Percentiles rank a stretch among this genome's conserved stretches.
Evolutionary conservation across 2,797 vertebrate species (phyloP).

Genomic region (Siniperca undulata): DNA sequence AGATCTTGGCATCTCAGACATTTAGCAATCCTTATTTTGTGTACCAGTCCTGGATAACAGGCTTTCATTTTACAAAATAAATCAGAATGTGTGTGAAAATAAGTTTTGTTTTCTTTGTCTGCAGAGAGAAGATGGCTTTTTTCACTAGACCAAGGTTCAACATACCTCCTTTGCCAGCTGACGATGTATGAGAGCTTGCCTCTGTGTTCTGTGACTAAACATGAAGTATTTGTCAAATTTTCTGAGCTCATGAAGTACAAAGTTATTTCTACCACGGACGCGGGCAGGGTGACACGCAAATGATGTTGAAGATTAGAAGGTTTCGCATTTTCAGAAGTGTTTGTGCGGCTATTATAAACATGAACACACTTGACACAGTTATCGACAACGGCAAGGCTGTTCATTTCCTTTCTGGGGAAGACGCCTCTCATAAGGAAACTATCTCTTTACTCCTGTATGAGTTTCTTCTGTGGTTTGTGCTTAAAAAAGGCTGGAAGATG

Average conservation of each 20-base stretch:
- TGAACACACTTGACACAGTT: slow-evolving; percentile 71
- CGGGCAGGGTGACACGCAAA: slow-evolving; percentile 84
- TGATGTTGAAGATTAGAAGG: slow-evolving; percentile 85
- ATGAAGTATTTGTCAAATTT: slow-evolving; percentile 93
- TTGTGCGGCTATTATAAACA: slow-evolving; percentile 79
- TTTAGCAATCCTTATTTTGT: background rate
- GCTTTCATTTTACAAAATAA: background rate
- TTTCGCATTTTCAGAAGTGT: slow-evolving; percentile 69
- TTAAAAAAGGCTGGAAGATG: slow-evolving; percentile 95
- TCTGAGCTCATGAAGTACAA: slow-evolving; percentile 93
- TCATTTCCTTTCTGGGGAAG: slow-evolving; percentile 90
- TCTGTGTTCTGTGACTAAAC: slow-evolving; percentile 83
- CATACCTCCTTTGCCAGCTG: slow-evolving; percentile 96
- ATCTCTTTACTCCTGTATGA: slow-evolving; percentile 89
- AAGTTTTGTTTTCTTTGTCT: slow-evolving; percentile 13
- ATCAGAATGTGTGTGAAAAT: background rate
- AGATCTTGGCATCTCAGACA: background rate
- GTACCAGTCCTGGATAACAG: too few relatives aligned
- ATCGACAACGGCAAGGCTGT: slow-evolving; percentile 88
- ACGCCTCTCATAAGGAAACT: slow-evolving; percentile 89
- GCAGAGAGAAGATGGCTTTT: slow-evolving; percentile 99
- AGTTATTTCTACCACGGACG: slow-evolving; percentile 84
- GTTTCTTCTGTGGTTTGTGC: slow-evolving; percentile 88
- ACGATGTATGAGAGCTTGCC: slow-evolving; percentile 92
- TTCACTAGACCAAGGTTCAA: slow-evolving; percentile 98